A percentile compares a stretch with the other conserved stretches of the same genome.
These are phyloP conservation scores for Orchestia grillus DNA, from an alignment of 1,140 invertebrate genomes.

Conservation along the genomic window DNA sequence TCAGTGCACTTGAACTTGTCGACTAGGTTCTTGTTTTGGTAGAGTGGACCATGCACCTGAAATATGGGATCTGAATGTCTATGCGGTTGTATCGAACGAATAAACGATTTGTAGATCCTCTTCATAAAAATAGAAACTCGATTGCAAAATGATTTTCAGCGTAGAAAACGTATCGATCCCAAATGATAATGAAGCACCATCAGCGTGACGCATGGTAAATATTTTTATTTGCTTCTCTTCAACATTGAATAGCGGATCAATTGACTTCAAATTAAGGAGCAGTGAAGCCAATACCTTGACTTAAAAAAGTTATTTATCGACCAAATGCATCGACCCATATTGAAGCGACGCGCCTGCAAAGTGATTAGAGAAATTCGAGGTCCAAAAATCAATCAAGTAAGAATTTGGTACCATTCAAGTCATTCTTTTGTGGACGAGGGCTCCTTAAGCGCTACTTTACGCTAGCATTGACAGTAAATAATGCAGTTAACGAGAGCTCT, in stretches of 20 bases:
- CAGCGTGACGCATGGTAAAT: neutral
- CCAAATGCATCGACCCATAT: neutral
- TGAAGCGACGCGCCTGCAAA: neutral
- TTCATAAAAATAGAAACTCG: neutral
- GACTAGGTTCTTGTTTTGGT: neutral
- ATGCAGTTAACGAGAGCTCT: neutral
- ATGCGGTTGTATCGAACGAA: neutral
- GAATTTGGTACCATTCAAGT: neutral
- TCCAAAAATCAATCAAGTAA: neutral
- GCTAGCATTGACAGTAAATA: neutral
- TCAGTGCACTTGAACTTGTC: neutral
- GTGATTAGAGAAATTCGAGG: neutral
- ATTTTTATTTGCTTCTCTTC: neutral
- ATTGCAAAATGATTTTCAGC: neutral
- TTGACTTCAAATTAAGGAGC: neutral
- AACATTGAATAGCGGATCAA: neutral
- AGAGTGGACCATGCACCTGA: neutral
- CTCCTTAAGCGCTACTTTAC: neutral
- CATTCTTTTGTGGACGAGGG: neutral
- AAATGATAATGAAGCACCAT: too few species aligned
- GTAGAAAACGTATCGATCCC: neutral
- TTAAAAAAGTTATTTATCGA: neutral
- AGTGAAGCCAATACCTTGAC: neutral
- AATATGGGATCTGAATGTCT: neutral
- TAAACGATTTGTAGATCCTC: neutral